Base-by-base conservation (phyloP, 2,888 invertebrate genomes). In the Seira musarum region DNA sequence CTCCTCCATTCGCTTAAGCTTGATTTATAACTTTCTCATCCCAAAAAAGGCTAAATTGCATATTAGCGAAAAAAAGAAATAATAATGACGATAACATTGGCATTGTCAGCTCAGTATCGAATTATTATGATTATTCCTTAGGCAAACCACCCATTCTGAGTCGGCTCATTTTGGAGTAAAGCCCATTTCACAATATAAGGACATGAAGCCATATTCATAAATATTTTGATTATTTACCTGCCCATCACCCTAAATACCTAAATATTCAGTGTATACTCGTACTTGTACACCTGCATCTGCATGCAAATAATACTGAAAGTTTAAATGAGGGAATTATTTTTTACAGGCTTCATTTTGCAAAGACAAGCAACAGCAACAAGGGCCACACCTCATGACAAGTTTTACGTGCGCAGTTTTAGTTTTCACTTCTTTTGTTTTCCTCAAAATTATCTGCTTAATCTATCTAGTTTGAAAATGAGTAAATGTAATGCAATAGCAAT, bases 201-300 rank as follows among this genome's bases (percentile, higher is more conserved):
- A 24, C 63, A 63, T 1, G 63, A 61, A 35, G 13, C 46, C 61
- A 71, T 71, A 63, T 63, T 46, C 63, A 71, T 71, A 71, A 71
- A 71, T 63, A 70, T 71, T 61, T 71, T 13, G 70, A 8, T 57
- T 60, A 35, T 21, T 70, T 70, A 60, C 60, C 30, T 60, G 63
- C 40, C 71, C 40, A 63, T 63, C 40, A 63, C 22, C 71, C 61
- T 46, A 22, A 71, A 40, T 71, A 60, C 25, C 64, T 24, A 64
- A 22, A 64, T 6, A 24, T 10, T 24, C 13, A 57, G 17, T 25
- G 30, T 30, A 1, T 25, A 25, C n/a, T 30, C 30, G 25, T 64
- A n/a, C n/a, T n/a, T 64, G 2, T n/a, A 64, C 64, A 64, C 25
- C 30, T 63, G 1, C 63, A 3, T 15, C 25, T 17, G 13, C 30